Evolutionary conservation across 2,797 vertebrate genomes (phyloP), one percentile per base, ranked within the genome.

Genomic region (Xenops minutus): DNA sequence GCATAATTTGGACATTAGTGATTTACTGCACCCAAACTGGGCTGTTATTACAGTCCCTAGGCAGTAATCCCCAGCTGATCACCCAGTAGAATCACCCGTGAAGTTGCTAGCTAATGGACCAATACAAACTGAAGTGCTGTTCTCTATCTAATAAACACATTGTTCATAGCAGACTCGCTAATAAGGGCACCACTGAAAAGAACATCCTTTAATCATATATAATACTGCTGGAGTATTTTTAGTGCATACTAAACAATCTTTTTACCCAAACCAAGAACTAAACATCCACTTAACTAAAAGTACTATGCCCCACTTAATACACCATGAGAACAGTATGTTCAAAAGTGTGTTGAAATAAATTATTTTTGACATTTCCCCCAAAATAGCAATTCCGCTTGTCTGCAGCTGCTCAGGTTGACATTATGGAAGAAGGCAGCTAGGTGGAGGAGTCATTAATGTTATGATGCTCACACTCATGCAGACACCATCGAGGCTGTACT

Each of bases 371-470:
- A 82, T 67, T 79, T 91, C 8, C n/a, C 55, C 69, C 37, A 36
- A 63, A 86, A 94, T 66, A 85, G 46, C 68, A 78, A 39, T 88
- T 83, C 62, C 78, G 55, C 73, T 81, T 88, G n/a, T 67, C 55
- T 75, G 58, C 88, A 86, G 79, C 89, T 93, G 59, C 66, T 85
- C 1, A 32, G 34, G 46, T 20, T 91, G 92, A 55, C 55, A 52
- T 91, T 92, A 46, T 73, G 76, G 91, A 44, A 44, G 55, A 37
- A 68, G 80, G 82, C 91, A 96, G 87, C 87, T 95, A 92, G 95
- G 89, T 94, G 92, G 92, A 91, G 82, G 85, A 89, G 36, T 89
- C 89, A 78, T 48, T 95, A 86, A 79, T 29, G 29, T 85, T 89
- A 69, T 1, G 2, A 39, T 62, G 34, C 41, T 85, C 36, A 17